These are phyloP conservation scores for Chaenodraco wilsoni DNA, from an alignment of 2,797 vertebrate genomes.

Conservation along the genomic window DNA sequence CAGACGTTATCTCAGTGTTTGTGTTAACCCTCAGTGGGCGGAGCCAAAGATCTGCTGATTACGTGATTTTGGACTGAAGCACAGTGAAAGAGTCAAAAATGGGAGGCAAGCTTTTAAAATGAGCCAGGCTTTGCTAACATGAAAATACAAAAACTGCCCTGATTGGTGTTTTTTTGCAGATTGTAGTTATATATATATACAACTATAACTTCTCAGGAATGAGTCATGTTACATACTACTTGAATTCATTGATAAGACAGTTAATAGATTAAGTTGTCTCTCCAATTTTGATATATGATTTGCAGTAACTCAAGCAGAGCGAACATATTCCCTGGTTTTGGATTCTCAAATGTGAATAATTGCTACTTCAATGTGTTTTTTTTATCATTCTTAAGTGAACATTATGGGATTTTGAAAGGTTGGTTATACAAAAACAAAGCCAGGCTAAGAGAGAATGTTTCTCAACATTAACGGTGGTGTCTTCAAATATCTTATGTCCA, in stretches of 20 bases:
- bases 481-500: not conserved
- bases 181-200: not conserved
- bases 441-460: too few species aligned
- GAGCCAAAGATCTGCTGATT: constrained; percentile 9
- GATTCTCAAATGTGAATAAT: not conserved
- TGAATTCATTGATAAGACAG: not conserved
- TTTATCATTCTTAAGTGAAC: not conserved
- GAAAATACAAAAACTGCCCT: not conserved
- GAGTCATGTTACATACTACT: not conserved
- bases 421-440: not conserved
- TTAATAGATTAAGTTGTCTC: not conserved
- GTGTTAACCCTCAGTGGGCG: not conserved
- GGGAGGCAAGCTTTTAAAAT: not conserved
- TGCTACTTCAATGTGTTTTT: not conserved
- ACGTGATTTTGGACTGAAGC: constrained; percentile 8
- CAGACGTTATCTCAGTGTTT: constrained; percentile 6
- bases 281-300: not conserved
- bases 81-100: not conserved
- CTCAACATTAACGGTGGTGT: too few species aligned
- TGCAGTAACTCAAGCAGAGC: not conserved
- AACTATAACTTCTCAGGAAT: not conserved
- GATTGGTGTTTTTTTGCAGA: not conserved
- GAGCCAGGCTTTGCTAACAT: not conserved
- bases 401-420: not conserved
- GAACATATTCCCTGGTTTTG: not conserved